Conservation (phyloP, 2,113 vertebrate species). For the Pituophis catenifer region DNA sequence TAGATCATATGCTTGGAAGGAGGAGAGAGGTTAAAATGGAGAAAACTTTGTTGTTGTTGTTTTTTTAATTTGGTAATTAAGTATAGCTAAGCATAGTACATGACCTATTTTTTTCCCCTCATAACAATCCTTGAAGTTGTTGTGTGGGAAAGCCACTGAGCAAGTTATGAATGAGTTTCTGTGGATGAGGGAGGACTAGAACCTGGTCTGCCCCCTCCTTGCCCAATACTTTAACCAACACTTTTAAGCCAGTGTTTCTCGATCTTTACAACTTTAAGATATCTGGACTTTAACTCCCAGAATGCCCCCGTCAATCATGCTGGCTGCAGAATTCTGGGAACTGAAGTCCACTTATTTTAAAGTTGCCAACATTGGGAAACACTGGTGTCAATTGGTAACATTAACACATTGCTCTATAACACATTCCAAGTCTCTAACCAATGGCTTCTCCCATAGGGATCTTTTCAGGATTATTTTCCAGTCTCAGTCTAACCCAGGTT, state of each 20-base stretch:
- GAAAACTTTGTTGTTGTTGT: neutral
- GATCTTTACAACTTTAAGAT: neutral
- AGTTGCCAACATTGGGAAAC: neutral
- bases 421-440: neutral
- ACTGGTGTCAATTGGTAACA: neutral
- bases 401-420: neutral
- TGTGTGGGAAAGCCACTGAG: neutral
- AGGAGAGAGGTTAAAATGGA: neutral
- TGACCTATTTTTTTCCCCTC: neutral
- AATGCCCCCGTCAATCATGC: neutral
- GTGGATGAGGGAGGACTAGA: neutral
- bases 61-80: neutral
- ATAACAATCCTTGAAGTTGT: neutral
- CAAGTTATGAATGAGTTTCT: neutral
- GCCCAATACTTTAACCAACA: neutral
- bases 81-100: neutral
- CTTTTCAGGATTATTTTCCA: neutral
- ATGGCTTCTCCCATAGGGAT: neutral
- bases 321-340: neutral
- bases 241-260: neutral
- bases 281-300: neutral
- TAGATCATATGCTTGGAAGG: neutral
- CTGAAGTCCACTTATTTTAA: neutral
- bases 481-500: neutral
- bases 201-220: neutral